Evolutionary conservation across 2,888 invertebrate genomes (phyloP), one percentile per base, ranked within the genome.

Genomic region (Caenorhabditis japonica): DNA sequence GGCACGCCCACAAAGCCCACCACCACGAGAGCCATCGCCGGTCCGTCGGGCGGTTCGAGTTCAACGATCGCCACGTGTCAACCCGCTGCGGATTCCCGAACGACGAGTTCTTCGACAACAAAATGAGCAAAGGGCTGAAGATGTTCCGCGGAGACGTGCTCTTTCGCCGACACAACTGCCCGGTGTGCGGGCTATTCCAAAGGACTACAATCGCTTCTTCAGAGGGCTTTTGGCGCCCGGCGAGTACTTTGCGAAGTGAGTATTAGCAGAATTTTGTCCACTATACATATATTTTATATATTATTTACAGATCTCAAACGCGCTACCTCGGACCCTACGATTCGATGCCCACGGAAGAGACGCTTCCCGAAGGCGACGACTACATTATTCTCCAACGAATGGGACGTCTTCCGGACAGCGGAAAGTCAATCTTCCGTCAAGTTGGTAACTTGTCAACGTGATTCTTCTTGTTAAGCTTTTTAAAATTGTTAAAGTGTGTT

Each of bases 371-470:
- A 1, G 25, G 30, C 17, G 73, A 73, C 39, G 56, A 52, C 2
- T 73, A 61, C 52, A 55, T 73, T 34, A 56, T 73, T 41, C 56
- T 73, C 12, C 73, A 73, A 27, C 21, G 75, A 52, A 75, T 75
- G 75, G 75, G 75, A 41, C 75, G 71, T 5, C 68, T 75, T n/a
- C 75, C 75, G 15, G 68, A 68, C 8, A 68, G 55, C 25, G 71
- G 71, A 36, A 75, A 75, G 43, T 71, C 71, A 19, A 70, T 71
- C 27, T 75, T 75, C 66, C 51, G 75, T 27, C 75, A 75, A 51
- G 71, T 75, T 21, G 71, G 69, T 12, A 46, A 23, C 19, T 30
- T 75, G 10, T 38, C 60, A 13, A 69, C 66, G 3, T 66, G 10
- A 30, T 30, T 30, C 30, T n/a, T n/a, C n/a, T n/a, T n/a, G n/a